Evolutionary conservation across 53 echinoderm and acorn worm species (phyloP), one percentile per base, ranked within the genome.

Genomic region (Arbacia lixula): DNA sequence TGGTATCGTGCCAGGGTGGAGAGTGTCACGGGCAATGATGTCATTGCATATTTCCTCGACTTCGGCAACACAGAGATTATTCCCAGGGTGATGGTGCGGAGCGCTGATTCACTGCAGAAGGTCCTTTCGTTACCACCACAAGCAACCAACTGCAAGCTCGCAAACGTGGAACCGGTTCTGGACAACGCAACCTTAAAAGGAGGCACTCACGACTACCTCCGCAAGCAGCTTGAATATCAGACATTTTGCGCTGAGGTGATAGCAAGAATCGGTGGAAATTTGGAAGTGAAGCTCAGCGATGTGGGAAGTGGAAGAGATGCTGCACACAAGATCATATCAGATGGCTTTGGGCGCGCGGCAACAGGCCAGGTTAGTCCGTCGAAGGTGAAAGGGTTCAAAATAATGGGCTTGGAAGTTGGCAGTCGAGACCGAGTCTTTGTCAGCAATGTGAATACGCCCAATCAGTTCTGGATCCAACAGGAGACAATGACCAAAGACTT

Each of bases 61-160:
- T 94, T 91, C 34, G 99, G 99, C 43, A 99, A 94, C 89, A 94
- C 92, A 4, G 99, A 99, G 57, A 95, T 90, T 42, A 88, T 99
- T 38, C 94, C 99, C 22, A 56, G 88, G 32, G 90, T 56, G 10
- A 67, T 85, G 36, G 88, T 99, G 43, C 64, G 93, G 55, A 81
- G 24, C 24, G 71, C 82, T 29, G 75, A 84, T 35, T 51, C 17
- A 33, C 68, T 58, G 51, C 71, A 81, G 68, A 69, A 75, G 6
- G 57, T 89, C 20, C 66, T 89, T 28, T 49, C 77, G 9, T 51
- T 75, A 26, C 88, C 90, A 50, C 95, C 90, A 3, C 92, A 92
- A 52, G 99, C 99, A 17, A 90, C 94, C 2, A 87, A 94, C 52
- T 94, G 94, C 75, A 72, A 88, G 12, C 78, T 95, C 21, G 88